Evolutionary conservation across 2,797 vertebrate species (phyloP), one percentile per base, ranked within the genome.

Genomic region (Morus bassanus): DNA sequence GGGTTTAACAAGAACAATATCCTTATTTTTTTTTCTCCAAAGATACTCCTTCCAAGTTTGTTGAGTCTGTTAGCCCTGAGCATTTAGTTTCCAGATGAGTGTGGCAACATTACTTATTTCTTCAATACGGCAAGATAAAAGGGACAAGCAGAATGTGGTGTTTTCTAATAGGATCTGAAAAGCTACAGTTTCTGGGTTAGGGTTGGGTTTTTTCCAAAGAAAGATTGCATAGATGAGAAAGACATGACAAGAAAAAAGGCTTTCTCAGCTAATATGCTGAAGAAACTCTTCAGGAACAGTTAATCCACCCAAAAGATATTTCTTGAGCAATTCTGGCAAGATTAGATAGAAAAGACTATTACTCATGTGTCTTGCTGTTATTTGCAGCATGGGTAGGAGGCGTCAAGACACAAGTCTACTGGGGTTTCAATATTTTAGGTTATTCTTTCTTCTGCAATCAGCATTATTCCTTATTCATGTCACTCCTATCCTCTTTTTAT

Each of bases 251-350:
- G 56, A 68, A 61, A 79, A 92, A 91, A 82, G 18, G 23, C 23
- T 72, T 91, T 95, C n/a, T 64, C 67, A 35, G 46, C 79, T 81
- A 68, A 84, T 65, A 77, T 12, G 4, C 68, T 67, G 83, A 50
- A 93, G 78, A 85, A 93, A 94, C 17, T 88, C 18, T 78, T 86
- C 95, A 75, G 93, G 95, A 95, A 97, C 96, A 96, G 81, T 82
- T 97, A 97, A 96, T 97, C 94, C 91, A 61, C 19, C 30, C 2
- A 10, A 65, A 86, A 93, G 54, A 86, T 77, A 94, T 93, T 91
- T 88, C 75, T 91, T 92, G 84, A 88, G 95, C 67, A 86, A 90
- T 83, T 87, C 90, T 91, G 91, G 89, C 70, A 73, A 85, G 84
- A 72, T 84, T 74, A 78, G 67, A 45, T 30, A 96, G 81, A 76